Percentiles rank a stretch among this genome's conserved stretches.
Conservation (phyloP, 1,140 invertebrate species). For the Armadillidium nasatum region DNA sequence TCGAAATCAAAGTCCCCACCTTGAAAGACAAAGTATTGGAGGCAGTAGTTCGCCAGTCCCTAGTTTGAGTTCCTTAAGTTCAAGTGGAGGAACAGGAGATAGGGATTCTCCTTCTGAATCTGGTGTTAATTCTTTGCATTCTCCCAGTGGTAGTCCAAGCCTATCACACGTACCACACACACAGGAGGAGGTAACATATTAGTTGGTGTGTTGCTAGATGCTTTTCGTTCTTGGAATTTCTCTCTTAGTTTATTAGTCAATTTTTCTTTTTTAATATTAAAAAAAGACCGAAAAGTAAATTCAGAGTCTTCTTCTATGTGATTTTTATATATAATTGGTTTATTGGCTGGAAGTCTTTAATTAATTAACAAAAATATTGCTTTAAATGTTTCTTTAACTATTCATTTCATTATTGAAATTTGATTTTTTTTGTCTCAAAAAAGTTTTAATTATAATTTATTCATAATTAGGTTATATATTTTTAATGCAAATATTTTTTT, state of each 20-base stretch:
- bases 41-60: background rate
- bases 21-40: background rate
- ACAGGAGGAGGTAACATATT: slow-evolving; percentile 43
- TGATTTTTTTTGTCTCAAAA: too few species aligned
- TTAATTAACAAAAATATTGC: too few species aligned
- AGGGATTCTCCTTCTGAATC: slow-evolving; percentile 12
- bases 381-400: too few species aligned
- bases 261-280: too few species aligned
- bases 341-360: too few species aligned
- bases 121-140: slow-evolving; percentile 25
- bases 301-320: too few species aligned
- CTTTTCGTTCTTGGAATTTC: slow-evolving; percentile 34
- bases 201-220: slow-evolving; percentile 41
- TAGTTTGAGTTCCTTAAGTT: background rate
- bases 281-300: too few species aligned
- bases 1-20: background rate
- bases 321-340: too few species aligned
- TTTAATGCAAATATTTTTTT: too few species aligned
- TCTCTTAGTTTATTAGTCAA: slow-evolving; percentile 23
- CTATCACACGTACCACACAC: slow-evolving; percentile 36
- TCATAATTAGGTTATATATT: too few species aligned
- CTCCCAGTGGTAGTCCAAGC: slow-evolving; percentile 36
- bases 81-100: background rate
- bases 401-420: too few species aligned
- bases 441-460: too few species aligned